Evolutionary conservation across 2,113 vertebrate genomes (phyloP), one percentile per base, ranked within the genome.

Genomic region (Solenodon paradoxus): DNA sequence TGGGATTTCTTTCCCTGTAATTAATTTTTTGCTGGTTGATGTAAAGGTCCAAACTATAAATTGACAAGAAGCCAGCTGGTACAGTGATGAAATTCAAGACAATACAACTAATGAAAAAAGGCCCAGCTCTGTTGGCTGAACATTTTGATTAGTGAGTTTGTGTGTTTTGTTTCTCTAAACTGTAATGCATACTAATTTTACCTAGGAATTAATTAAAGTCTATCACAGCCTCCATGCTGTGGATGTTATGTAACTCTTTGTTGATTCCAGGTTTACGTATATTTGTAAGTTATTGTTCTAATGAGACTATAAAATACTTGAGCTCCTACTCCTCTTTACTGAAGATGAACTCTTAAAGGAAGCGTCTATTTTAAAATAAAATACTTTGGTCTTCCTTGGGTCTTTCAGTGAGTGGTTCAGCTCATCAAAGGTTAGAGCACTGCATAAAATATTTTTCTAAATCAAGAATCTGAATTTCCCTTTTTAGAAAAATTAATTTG

Each of bases 11-110:
- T 97, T 97, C 87, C 63, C 91, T 97, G 97, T 97, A 98, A 98
- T 98, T 98, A 98, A 98, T 98, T 98, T 97, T 97, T 97, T 92
- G 82, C 90, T 97, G 84, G 97, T 98, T 98, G 97, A 98, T 98
- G 79, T 97, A 97, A 98, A 97, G 77, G 95, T 98, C 95, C 93
- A 98, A 98, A 97, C 90, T 97, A 97, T 95, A 97, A 98, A 98
- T 75, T 98, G 98, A 98, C 96, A 98, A 98, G 97, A 97, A 98
- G 88, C 90, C 98, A 97, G 97, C 88, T 98, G 98, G 94, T 98
- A 97, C 59, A 97, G 90, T 97, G 96, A 98, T 97, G 97, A 85
- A 98, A 97, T 97, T 96, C 40, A 81, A 98, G 96, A 98, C 97
- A 98, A 98, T 83, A 74, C 86, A 97, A 97, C 74, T 97, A 97